Percentiles rank a stretch among this genome's conserved stretches.
Evolutionary conservation across 2,113 vertebrate genomes (phyloP).

Genomic region (Carollia perspicillata): DNA sequence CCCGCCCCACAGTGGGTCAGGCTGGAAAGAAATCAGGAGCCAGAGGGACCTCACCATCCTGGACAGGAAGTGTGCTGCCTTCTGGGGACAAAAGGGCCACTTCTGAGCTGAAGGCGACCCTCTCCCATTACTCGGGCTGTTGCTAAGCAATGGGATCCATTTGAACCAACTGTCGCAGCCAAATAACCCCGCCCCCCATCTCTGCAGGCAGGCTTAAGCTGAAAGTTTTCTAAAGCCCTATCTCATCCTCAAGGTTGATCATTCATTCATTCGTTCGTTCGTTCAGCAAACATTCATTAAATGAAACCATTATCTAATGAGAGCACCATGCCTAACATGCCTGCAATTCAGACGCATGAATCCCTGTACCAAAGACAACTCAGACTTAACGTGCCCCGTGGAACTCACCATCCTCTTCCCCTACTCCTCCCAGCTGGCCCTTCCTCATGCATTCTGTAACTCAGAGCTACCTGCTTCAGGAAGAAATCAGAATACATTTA

Average conservation of each 20-base stretch:
- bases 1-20: too few species aligned
- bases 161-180: not conserved
- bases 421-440: not conserved
- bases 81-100: not conserved
- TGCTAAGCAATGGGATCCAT: not conserved
- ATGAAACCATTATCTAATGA: not conserved
- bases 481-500: not conserved
- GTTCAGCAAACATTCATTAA: not conserved
- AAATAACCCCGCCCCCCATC: not conserved
- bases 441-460: not conserved
- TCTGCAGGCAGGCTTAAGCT: not conserved
- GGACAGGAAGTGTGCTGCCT: not conserved
- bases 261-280: not conserved
- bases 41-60: not conserved
- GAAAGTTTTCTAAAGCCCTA: not conserved
- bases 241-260: not conserved
- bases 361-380: not conserved
- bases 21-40: not conserved
- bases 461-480: not conserved
- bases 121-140: not conserved
- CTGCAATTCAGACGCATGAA: not conserved
- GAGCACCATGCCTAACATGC: not conserved
- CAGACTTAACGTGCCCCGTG: rapidly evolving
- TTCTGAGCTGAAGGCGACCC: rapidly evolving
- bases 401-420: not conserved